phyloP scores from a whole-genome alignment of 2,113 vertebrate species.

The Vidua chalybeata region DNA sequence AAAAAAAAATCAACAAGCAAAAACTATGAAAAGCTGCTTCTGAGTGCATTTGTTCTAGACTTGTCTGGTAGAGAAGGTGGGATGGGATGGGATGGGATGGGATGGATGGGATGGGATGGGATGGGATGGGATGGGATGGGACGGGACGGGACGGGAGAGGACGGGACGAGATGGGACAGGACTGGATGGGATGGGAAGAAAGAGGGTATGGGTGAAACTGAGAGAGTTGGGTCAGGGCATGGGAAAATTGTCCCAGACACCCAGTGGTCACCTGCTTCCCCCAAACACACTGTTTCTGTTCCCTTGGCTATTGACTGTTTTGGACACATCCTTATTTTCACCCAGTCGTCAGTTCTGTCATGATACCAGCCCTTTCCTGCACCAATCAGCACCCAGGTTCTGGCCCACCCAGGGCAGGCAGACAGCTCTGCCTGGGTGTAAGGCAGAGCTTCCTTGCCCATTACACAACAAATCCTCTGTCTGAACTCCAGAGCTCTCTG shows the following conservation, averaged over 20 bases:
- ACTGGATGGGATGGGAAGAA: not conserved
- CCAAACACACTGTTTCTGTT: not conserved
- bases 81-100: not conserved
- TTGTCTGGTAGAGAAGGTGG: not conserved
- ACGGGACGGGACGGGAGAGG: not conserved
- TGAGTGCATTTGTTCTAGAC: not conserved
- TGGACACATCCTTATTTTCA: not conserved
- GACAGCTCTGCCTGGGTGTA: not conserved
- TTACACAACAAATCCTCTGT: not conserved
- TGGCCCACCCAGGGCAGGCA: not conserved
- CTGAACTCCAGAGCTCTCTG: not conserved
- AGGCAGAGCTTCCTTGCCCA: not conserved
- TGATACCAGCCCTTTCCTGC: not conserved
- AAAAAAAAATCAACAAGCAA: slow-evolving; percentile 35
- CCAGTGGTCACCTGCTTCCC: not conserved
- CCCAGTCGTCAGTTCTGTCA: not conserved
- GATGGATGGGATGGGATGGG: not conserved
- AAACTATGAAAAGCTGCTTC: slow-evolving; percentile 34
- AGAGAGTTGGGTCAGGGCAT: not conserved
- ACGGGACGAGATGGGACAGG: not conserved
- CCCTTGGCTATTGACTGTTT: not conserved
- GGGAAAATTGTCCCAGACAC: not conserved
- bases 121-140: not conserved
- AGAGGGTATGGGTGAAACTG: not conserved
- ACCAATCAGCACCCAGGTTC: not conserved